phyloP scores from a whole-genome alignment of 2,113 vertebrate species.

The Amazona vittata region DNA sequence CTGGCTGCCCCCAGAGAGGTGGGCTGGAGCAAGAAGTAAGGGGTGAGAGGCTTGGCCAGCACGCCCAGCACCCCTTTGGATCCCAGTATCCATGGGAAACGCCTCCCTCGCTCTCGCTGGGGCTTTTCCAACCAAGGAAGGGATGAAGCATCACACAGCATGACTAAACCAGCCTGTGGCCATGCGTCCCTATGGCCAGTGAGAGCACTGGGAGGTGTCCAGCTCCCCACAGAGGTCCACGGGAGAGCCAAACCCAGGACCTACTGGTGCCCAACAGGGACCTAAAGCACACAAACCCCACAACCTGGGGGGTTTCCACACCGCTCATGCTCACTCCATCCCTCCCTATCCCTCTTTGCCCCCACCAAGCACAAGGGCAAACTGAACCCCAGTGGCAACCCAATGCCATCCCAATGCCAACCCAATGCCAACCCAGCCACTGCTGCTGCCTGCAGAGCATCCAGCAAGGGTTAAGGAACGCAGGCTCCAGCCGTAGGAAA shows the following conservation, averaged over 20 bases:
- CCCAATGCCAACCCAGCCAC: too few relatives aligned
- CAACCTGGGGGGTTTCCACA: rapidly evolving
- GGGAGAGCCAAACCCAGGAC: background rate
- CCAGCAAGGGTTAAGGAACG: background rate
- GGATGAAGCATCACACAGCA: background rate
- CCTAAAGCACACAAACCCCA: background rate
- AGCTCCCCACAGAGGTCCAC: background rate
- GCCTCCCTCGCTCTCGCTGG: background rate
- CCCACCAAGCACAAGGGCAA: rapidly evolving
- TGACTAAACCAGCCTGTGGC: background rate
- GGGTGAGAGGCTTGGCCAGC: background rate
- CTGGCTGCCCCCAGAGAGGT: background rate
- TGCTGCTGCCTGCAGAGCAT: rapidly evolving
- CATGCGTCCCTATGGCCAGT: rapidly evolving
- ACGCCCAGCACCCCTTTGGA: background rate
- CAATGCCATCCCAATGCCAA: too few relatives aligned
- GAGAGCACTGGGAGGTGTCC: background rate
- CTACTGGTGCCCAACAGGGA: rapidly evolving
- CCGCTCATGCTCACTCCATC: background rate
- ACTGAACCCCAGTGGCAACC: background rate
- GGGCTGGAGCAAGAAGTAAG: background rate
- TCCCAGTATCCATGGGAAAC: background rate
- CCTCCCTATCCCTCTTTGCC: background rate
- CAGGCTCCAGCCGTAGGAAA: background rate
- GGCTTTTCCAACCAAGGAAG: background rate